phyloP scores from a whole-genome alignment of 2,888 invertebrate genomes.

The Ichneumon xanthorius region DNA sequence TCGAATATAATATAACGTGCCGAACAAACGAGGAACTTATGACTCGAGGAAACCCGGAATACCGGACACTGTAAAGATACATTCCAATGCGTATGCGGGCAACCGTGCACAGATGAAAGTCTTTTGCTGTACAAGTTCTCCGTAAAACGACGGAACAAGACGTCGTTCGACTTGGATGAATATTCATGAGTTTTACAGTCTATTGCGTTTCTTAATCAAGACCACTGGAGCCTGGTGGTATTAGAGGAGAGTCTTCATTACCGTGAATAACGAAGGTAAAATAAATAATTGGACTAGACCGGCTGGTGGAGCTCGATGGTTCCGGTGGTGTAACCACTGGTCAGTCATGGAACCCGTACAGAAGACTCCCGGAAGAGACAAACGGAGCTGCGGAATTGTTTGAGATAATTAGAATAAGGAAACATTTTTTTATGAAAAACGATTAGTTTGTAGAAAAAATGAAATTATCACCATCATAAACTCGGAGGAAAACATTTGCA shows the following conservation, averaged over 20 bases:
- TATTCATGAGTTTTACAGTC: conserved; percentile 66
- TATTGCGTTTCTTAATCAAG: conserved; percentile 57
- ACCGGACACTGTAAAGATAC: conserved; percentile 48
- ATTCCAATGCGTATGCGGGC: conserved; percentile 25
- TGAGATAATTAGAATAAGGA: background rate
- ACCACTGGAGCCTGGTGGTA: conserved; percentile 42
- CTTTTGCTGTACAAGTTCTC: conserved; percentile 6
- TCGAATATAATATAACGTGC: conserved; percentile 33
- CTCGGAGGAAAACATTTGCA: background rate
- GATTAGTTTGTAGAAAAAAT: background rate
- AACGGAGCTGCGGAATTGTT: conserved; percentile 24
- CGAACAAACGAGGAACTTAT: conserved; percentile 26
- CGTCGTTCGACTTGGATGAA: conserved; percentile 60
- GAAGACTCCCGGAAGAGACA: conserved; percentile 16
- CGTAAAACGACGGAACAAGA: conserved; percentile 48
- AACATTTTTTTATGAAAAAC: background rate
- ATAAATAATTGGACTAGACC: conserved; percentile 60
- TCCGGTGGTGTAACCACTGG: conserved; percentile 50
- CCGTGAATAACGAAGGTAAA: conserved; percentile 56
- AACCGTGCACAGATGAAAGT: conserved; percentile 42
- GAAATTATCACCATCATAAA: conserved; percentile 8
- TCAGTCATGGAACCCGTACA: conserved; percentile 43
- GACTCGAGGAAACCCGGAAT: conserved; percentile 40
- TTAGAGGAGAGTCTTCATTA: conserved; percentile 57
- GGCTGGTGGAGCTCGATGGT: conserved; percentile 40